Base-by-base conservation (phyloP, 2,888 invertebrate genomes). In the Spodoptera exigua region DNA sequence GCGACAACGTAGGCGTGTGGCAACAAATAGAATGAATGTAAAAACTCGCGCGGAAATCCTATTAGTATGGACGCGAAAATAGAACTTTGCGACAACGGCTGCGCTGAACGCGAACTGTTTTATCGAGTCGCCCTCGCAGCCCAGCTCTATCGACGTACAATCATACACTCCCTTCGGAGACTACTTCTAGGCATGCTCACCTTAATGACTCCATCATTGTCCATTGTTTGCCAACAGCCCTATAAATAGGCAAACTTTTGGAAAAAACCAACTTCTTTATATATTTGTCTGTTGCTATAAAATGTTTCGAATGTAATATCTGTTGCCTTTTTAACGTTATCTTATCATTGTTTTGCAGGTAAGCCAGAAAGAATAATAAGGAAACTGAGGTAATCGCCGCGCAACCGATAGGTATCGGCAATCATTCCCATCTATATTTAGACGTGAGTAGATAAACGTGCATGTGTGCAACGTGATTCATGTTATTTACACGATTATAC, bases 31-130 rank as follows among this genome's bases (percentile, higher is more conserved):
- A 82, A 61, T 57, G 63, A 36, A 72, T 76, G 78, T 76, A 80
- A 82, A 84, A 83, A 83, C 75, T 80, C 73, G 72, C 82, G 84
- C 86, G 89, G 89, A 90, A 89, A 86, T 84, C 79, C 82, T 85
- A 84, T 86, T 83, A 77, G 74, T 71, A 81, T 68, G 61, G 62
- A 52, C 64, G 73, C 78, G 56, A 79, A 85, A 87, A 89, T 89
- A 89, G 85, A 83, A 57, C 32, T 61, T 49, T 46, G 76, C 65
- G 70, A 74, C 74, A 79, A 70, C 74, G 63, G 64, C 53, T 56
- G 55, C 45, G 60, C 41, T 56, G 56, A 34, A 59, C 57, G 61
- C 48, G 45, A 55, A 61, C 60, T 41, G 47, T 54, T 40, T 49
- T 11, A 63, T 61, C 53, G 34, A 60, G 47, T 21, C 52, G 41